Base-by-base conservation (phyloP, 2,888 invertebrate genomes). In the Lochmaea capreae region DNA sequence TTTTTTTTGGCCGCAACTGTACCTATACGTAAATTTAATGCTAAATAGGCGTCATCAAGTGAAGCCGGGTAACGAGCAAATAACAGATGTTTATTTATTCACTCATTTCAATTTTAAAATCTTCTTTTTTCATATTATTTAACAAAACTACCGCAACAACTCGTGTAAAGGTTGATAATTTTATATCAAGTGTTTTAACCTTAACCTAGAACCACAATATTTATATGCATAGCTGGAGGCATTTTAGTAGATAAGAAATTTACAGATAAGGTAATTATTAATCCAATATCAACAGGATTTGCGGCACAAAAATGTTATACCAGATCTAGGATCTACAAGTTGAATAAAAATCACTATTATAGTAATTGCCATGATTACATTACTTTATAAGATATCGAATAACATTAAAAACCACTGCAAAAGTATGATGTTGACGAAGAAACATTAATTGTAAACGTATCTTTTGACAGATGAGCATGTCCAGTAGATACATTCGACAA, bases 151-250 rank as follows among this genome's bases (percentile, higher is more conserved):
- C 46, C 46, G 14, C 14, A 14, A 46, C 46, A 12, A 11, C 14
- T 46, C 46, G 46, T 46, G 46, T 46, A 46, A 1, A 16, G 3
- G 54, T 54, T 9, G 9, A 16, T 54, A 10, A 54, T 54, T 16
- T 54, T 9, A 18, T 16, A 54, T 16, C n/a, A 54, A 54, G 16
- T 54, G 18, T 54, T 54, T 54, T 54, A 16, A 54, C 18, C 54
- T 54, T 54, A 54, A 54, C 54, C 54, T 54, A 54, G 54, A 54
- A 54, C 54, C 18, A 46, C 46, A 16, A 18, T 54, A 16, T 54
- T 6, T 54, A 54, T 18, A n/a, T 54, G 9, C 18, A 16, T 18
- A 8, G 10, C 49, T 49, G 49, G n/a, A 49, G 54, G 54, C 9
- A 54, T 18, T 54, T 14, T 5, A 52, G 11, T 18, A 10, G 54